These are phyloP conservation scores for Rana temporaria DNA, from an alignment of 2,113 vertebrate species.

Conservation along the genomic window DNA sequence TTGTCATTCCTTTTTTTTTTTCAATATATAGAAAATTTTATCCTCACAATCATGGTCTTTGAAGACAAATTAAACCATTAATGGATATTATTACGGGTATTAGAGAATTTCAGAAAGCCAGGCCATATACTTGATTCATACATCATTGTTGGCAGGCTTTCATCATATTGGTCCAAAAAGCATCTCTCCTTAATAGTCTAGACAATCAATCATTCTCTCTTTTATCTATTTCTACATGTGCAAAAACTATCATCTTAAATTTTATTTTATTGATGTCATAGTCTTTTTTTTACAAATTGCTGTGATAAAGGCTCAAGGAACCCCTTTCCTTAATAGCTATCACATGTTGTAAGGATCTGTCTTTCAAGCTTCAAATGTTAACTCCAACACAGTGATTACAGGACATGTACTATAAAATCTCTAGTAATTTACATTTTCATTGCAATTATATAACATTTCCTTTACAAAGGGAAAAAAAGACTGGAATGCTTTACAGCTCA, in stretches of 20 bases:
- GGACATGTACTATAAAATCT: slow-evolving; percentile 15
- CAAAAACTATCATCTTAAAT: slow-evolving; percentile 56
- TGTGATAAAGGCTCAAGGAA: slow-evolving; percentile 37
- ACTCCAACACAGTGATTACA: slow-evolving; percentile 14
- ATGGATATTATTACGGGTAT: slow-evolving; percentile 28
- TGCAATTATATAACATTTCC: slow-evolving; percentile 8
- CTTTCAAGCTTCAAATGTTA: slow-evolving; percentile 10
- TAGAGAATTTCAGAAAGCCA: slow-evolving; percentile 15
- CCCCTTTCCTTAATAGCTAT: slow-evolving; percentile 46
- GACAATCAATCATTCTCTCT: slow-evolving; percentile 52
- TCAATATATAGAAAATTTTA: too few relatives aligned
- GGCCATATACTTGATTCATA: slow-evolving; percentile 45
- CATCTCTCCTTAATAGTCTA: slow-evolving; percentile 46
- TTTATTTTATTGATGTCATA: slow-evolving; percentile 58
- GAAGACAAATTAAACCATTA: slow-evolving; percentile 40
- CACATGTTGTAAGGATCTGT: slow-evolving; percentile 47
- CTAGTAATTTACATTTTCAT: slow-evolving; percentile 14
- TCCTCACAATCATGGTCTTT: slow-evolving; percentile 5
- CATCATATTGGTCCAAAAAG: slow-evolving; percentile 42
- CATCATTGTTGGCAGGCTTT: slow-evolving; percentile 46
- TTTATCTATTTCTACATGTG: slow-evolving; percentile 58
- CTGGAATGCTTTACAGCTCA: background rate
- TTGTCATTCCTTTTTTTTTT: too few relatives aligned
- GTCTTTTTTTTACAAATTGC: slow-evolving; percentile 41
- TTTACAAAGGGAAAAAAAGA: background rate